phyloP scores from a whole-genome alignment of 2,888 invertebrate genomes.

The Callyntrura sp. region DNA sequence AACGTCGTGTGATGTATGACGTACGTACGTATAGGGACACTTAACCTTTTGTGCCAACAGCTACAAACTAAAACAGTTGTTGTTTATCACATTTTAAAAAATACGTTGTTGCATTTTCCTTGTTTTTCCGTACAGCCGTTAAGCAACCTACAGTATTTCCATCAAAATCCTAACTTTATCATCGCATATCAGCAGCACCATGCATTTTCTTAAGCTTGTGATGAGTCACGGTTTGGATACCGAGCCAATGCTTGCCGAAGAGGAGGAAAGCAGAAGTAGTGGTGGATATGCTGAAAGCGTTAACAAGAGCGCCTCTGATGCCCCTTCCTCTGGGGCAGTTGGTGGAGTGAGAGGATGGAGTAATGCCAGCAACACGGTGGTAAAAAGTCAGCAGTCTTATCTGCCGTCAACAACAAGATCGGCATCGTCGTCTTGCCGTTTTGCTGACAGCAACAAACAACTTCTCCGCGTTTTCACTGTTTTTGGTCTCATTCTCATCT shows the following conservation, averaged over 20 bases:
- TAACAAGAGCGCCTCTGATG: slow-evolving; percentile 48
- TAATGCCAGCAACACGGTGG: slow-evolving; percentile 74
- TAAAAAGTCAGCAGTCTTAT: slow-evolving; percentile 74
- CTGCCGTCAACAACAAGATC: slow-evolving; percentile 72
- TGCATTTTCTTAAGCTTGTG: slow-evolving; percentile 74
- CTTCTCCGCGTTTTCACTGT: slow-evolving; percentile 75
- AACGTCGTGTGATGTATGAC: slow-evolving; percentile 18
- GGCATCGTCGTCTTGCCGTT: slow-evolving; percentile 71
- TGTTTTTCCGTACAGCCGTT: slow-evolving; percentile 7
- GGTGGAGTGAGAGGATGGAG: slow-evolving; percentile 74
- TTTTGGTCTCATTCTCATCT: slow-evolving; percentile 75
- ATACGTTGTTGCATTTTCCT: slow-evolving; percentile 5
- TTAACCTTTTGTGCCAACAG: background rate
- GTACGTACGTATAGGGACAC: background rate
- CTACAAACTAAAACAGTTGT: background rate
- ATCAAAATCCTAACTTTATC: too few species aligned
- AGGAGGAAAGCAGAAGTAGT: slow-evolving; percentile 12
- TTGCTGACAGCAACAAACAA: slow-evolving; percentile 76
- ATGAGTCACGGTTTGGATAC: slow-evolving; percentile 63
- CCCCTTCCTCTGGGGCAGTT: slow-evolving; percentile 74
- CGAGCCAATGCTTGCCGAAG: slow-evolving; percentile 44
- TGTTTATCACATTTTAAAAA: background rate
- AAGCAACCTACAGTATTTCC: background rate
- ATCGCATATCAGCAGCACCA: slow-evolving; percentile 41
- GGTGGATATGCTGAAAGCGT: slow-evolving; percentile 43